Percentiles rank a stretch among this genome's conserved stretches.
phyloP scores from a whole-genome alignment of 64 coral and sea anemone species.

The Hydrozoanthus tunicans region DNA sequence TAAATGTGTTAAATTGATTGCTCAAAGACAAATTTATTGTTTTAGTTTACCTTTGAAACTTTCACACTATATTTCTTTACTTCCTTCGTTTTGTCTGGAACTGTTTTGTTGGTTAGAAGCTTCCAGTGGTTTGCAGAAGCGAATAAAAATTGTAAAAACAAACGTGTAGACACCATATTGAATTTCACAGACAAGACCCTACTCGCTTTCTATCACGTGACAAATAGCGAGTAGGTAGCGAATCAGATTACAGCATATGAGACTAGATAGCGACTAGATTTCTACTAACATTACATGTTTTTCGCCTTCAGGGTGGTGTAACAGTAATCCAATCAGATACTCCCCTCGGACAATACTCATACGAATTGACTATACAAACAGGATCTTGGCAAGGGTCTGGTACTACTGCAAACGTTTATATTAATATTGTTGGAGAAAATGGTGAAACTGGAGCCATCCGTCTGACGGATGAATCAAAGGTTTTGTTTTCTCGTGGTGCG shows the following conservation, averaged over 20 bases:
- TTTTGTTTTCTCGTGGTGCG: slow-evolving; percentile 63
- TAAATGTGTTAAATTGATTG: too few species aligned
- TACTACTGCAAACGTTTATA: slow-evolving; percentile 54
- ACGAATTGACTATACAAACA: slow-evolving; percentile 44
- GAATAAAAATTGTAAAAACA: too few species aligned
- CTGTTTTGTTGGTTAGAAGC: too few species aligned
- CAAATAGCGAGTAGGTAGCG: too few species aligned
- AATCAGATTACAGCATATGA: background rate
- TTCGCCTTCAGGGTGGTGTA: slow-evolving; percentile 43
- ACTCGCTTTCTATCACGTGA: too few species aligned
- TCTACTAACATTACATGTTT: background rate
- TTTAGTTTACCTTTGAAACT: too few species aligned
- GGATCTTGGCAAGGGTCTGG: slow-evolving; percentile 47
- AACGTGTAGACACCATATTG: too few species aligned
- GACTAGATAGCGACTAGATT: background rate
- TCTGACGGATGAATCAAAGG: slow-evolving; percentile 45
- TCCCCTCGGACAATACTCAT: slow-evolving; percentile 34
- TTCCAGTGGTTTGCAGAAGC: too few species aligned
- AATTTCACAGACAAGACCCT: too few species aligned
- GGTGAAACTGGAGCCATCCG: slow-evolving; percentile 14
- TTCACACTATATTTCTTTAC: too few species aligned
- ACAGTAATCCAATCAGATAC: slow-evolving; percentile 43
- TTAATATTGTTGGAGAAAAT: slow-evolving; percentile 21
- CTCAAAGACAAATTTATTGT: too few species aligned
- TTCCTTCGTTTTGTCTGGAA: too few species aligned